These are phyloP conservation scores for Stramonita haemastoma DNA, from an alignment of 2,888 invertebrate species.

Conservation along the genomic window DNA sequence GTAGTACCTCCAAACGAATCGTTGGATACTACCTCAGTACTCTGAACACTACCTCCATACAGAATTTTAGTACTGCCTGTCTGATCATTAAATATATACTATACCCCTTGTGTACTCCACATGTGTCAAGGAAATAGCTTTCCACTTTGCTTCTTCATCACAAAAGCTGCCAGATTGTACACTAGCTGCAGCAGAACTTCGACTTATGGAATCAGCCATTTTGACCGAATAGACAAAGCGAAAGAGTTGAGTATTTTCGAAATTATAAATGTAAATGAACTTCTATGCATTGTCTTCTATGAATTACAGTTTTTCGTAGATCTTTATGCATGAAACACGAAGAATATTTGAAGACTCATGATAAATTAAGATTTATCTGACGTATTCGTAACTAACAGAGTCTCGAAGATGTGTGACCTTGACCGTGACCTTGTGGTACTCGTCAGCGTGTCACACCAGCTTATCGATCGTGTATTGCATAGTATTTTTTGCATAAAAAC, in stretches of 20 bases:
- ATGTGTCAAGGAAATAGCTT: conserved; percentile 13
- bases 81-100: background rate
- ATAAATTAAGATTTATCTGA: too few species aligned
- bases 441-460: too few species aligned
- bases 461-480: too few species aligned
- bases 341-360: too few species aligned
- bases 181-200: background rate
- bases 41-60: too few species aligned
- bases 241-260: background rate
- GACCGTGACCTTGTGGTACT: too few species aligned
- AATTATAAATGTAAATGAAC: background rate
- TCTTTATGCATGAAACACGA: background rate
- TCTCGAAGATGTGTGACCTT: too few species aligned
- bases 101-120: conserved; percentile 11
- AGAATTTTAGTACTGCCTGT: too few species aligned
- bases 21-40: too few species aligned
- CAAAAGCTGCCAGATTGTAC: background rate
- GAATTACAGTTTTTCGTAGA: background rate
- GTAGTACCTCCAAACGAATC: too few species aligned
- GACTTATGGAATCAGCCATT: conserved; percentile 12
- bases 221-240: background rate
- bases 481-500: too few species aligned
- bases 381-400: too few species aligned
- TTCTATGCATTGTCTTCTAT: background rate
- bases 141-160: conserved; percentile 12